These are phyloP conservation scores for Myotis yumanensis DNA, from an alignment of 2,113 vertebrate species.

Conservation along the genomic window DNA sequence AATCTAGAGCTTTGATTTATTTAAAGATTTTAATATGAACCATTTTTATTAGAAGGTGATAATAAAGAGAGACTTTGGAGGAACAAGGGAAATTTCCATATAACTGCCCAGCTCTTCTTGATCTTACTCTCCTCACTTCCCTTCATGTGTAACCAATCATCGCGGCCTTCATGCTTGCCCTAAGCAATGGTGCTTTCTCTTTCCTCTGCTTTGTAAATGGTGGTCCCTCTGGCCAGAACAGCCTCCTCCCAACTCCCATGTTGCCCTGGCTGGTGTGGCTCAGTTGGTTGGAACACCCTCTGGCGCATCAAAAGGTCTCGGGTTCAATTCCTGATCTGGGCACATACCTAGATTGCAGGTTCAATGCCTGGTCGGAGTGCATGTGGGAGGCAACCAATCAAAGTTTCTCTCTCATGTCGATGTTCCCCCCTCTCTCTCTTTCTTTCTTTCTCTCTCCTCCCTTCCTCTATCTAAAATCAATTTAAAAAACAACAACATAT, in stretches of 20 bases:
- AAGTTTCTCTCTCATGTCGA: no score
- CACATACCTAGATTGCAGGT: no score
- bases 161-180: rapidly evolving
- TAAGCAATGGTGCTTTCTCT: not conserved
- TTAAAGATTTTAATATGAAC: not conserved
- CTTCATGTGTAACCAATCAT: rapidly evolving
- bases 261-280: no score
- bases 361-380: no score
- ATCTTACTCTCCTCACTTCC: not conserved
- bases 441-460: no score
- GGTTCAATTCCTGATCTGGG: no score
- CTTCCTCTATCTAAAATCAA: no score
- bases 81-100: not conserved
- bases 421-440: no score
- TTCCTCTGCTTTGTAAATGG: not conserved
- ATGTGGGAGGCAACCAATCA: no score
- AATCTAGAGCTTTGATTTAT: not conserved
- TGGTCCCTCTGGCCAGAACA: not conserved
- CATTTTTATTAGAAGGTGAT: not conserved
- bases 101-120: not conserved
- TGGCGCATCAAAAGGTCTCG: no score
- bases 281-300: no score
- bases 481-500: no score
- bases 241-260: not conserved
- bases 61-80: not conserved